Base-by-base conservation (phyloP, 2,113 vertebrate genomes). In the Elephas maximus region DNA sequence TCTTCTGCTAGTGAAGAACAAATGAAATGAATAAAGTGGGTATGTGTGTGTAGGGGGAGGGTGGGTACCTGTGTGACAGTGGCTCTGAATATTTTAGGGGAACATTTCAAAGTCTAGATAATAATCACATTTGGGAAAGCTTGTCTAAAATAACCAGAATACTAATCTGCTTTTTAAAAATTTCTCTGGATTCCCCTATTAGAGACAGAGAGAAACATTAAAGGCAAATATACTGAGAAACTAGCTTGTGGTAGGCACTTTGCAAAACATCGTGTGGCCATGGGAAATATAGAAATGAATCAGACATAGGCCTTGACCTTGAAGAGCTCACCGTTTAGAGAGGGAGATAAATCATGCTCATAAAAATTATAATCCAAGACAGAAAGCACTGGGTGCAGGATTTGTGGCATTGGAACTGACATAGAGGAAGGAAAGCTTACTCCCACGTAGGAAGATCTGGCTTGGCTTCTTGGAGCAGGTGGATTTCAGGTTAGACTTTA, bases 281-380 rank as follows among this genome's bases (percentile, higher is more conserved):
- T 74, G 37, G 81, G 41, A 92, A 95, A 92, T 69, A 74, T 0
- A 88, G 65, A 93, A 94, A 93, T 94, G 90, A 93, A 88, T 92
- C 87, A 96, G 69, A 77, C 6, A 9, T 86, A 89, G 63, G 57
- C 11, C 57, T 78, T 95, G 69, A 94, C 23, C 26, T 96, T 88
- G 92, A 92, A 91, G 30, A 24, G 24, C 77, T 88, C 63, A 78
- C 73, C 48, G 92, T 89, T 96, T 87, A 84, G 53, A 91, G 20
- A 83, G 8, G 2, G 3, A 87, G 51, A 80, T 37, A 95, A 81
- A 81, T 90, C 67, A 69, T 57, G 8, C 67, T 93, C 71, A 62
- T 78, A 92, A 84, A 88, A 77, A 57, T 83, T 60, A 74, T 80
- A 86, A 93, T 87, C 24, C 9, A 81, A 96, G 60, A 51, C 26